Percentiles rank a stretch among this genome's conserved stretches.
phyloP scores from a whole-genome alignment of 2,888 invertebrate species.

The Cryptus viduatorius region DNA sequence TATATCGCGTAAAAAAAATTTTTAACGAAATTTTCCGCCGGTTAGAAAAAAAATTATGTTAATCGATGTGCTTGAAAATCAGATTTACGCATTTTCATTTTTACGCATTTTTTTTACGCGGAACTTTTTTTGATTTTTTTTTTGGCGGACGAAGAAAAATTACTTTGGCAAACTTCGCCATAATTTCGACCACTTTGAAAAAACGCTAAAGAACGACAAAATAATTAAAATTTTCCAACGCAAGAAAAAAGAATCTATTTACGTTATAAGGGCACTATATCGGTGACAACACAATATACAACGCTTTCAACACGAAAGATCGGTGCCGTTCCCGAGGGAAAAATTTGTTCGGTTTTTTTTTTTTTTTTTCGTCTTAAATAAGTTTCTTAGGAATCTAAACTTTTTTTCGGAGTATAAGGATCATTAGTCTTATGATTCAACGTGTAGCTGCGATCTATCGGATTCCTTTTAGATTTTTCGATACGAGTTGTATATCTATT shows the following conservation, averaged over 20 bases:
- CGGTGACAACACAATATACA: not conserved
- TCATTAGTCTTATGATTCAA: conserved; percentile 15
- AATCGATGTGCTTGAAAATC: too few species aligned
- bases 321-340: conserved; percentile 21
- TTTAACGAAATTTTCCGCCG: too few species aligned
- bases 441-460: not conserved
- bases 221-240: too few species aligned
- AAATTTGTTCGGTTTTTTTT: not conserved
- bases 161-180: not conserved
- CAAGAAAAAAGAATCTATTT: too few species aligned
- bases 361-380: not conserved
- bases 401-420: not conserved
- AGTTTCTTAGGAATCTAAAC: conserved; percentile 2
- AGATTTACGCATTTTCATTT: too few species aligned
- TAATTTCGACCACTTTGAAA: not conserved
- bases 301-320: conserved; percentile 19
- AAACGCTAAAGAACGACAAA: too few species aligned
- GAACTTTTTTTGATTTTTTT: not conserved
- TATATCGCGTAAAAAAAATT: too few species aligned
- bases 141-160: not conserved
- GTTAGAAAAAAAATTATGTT: too few species aligned
- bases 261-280: not conserved
- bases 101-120: not conserved
- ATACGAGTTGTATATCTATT: not conserved
- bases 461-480: not conserved